phyloP scores from a whole-genome alignment of 2,888 invertebrate genomes.

The Lithodes maja region DNA sequence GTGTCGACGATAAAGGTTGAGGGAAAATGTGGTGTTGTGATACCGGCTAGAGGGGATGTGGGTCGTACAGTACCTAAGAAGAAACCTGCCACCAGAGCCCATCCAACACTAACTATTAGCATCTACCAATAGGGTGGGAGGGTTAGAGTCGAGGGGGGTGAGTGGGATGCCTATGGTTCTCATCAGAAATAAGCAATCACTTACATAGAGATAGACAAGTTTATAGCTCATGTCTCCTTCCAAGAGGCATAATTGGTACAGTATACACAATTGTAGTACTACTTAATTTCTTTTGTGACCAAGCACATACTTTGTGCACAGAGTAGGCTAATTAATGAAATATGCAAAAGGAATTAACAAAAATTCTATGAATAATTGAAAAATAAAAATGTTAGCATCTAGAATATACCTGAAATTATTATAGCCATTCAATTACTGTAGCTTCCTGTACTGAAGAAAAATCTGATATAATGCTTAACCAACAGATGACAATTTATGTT shows the following conservation, averaged over 20 bases:
- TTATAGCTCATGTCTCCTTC: neutral
- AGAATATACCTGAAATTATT: conserved; percentile 26
- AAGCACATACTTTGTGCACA: conserved; percentile 1
- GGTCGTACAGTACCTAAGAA: neutral
- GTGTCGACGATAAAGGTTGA: too few species aligned
- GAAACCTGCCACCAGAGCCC: conserved; percentile 44
- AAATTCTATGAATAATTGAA: neutral
- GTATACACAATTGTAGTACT: neutral
- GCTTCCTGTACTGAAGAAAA: conserved; percentile 26
- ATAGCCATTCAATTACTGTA: conserved; percentile 9
- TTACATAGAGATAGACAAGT: conserved; percentile 13
- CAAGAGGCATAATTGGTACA: neutral
- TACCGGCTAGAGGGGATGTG: neutral
- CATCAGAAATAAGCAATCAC: conserved; percentile 1
- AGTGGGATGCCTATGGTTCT: neutral
- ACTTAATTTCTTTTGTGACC: neutral
- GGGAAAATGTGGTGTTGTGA: too few species aligned
- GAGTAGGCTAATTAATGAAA: neutral
- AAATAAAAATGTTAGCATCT: conserved; percentile 16
- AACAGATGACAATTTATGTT: too few species aligned
- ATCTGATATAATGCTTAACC: conserved; percentile 32
- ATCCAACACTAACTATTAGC: conserved; percentile 52
- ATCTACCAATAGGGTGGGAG: conserved; percentile 53
- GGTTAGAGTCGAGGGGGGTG: conserved; percentile 12
- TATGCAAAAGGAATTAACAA: neutral